Evolutionary conservation across 2,888 invertebrate genomes (phyloP).

Genomic region (Drosophila mimica): DNA sequence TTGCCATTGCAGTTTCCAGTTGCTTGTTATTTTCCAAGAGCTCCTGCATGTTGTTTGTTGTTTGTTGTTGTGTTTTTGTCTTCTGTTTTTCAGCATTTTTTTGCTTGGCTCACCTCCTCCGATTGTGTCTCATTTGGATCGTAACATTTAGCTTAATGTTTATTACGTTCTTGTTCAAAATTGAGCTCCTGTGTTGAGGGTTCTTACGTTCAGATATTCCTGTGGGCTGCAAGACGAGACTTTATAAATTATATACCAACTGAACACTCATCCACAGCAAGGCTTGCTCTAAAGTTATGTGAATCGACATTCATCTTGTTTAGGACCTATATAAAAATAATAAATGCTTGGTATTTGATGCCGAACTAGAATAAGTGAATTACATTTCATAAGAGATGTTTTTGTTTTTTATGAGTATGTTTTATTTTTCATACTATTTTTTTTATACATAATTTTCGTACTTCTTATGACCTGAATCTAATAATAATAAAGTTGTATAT

Average conservation of each 20-base stretch:
- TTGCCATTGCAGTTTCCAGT: conserved; percentile 51
- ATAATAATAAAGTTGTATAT: too few relatives aligned
- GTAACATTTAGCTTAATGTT: conserved; percentile 74
- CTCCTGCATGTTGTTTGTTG: conserved; percentile 35
- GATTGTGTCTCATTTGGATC: conserved; percentile 72
- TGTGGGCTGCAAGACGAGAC: neutral
- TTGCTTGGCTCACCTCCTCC: conserved; percentile 24
- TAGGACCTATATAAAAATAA: neutral
- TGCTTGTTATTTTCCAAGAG: conserved; percentile 47
- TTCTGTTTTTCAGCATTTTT: conserved; percentile 1
- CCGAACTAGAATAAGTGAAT: neutral
- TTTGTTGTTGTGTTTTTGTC: neutral
- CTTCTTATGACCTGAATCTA: too few relatives aligned
- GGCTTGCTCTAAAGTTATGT: neutral
- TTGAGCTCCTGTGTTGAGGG: conserved; percentile 35
- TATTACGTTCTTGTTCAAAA: conserved; percentile 52
- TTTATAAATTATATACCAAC: conserved; percentile 2
- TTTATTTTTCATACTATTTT: too few relatives aligned
- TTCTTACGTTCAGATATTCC: neutral
- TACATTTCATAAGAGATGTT: neutral
- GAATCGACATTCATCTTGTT: neutral
- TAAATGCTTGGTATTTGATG: neutral
- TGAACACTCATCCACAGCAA: neutral
- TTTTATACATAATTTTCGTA: too few relatives aligned
- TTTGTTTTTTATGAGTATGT: neutral